A percentile compares a stretch with the other conserved stretches of the same genome.
phyloP scores from a whole-genome alignment of 1,140 invertebrate genomes.

The Diploscapter pachys region DNA sequence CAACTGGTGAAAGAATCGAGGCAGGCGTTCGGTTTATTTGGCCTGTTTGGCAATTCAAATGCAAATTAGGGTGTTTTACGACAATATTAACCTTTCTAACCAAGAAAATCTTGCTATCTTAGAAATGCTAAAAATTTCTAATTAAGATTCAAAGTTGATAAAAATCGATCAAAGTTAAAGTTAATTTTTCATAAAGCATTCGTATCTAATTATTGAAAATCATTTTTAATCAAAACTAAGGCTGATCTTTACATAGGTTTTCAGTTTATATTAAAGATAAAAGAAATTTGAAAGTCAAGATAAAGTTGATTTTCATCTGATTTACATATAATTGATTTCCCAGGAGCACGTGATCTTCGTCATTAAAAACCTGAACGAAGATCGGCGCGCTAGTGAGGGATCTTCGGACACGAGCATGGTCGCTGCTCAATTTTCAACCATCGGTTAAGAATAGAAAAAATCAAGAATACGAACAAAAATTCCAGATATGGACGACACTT shows the following conservation, averaged over 20 bases:
- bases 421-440: neutral
- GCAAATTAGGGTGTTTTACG: no score
- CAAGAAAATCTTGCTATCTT: conserved; percentile 7
- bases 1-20: conserved; percentile 35
- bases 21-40: conserved; percentile 25
- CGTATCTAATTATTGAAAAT: neutral
- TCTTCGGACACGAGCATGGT: neutral
- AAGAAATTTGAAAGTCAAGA: no score
- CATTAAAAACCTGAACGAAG: neutral
- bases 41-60: no score
- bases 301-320: neutral
- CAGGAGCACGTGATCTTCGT: neutral
- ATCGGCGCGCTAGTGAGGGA: neutral
- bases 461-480: neutral
- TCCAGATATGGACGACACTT: conserved; percentile 6
- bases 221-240: no score
- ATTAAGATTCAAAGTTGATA: neutral
- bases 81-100: conserved; percentile 29
- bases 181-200: neutral
- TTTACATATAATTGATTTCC: neutral
- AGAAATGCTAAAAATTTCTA: neutral
- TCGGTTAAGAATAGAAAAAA: neutral
- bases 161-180: neutral
- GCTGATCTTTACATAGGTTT: no score
- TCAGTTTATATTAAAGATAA: no score